Evolutionary conservation across 37 sponge, comb jelly and placozoan genomes (phyloP), one percentile per base, ranked within the genome.

Genomic region (Chondrosia reniformis): DNA sequence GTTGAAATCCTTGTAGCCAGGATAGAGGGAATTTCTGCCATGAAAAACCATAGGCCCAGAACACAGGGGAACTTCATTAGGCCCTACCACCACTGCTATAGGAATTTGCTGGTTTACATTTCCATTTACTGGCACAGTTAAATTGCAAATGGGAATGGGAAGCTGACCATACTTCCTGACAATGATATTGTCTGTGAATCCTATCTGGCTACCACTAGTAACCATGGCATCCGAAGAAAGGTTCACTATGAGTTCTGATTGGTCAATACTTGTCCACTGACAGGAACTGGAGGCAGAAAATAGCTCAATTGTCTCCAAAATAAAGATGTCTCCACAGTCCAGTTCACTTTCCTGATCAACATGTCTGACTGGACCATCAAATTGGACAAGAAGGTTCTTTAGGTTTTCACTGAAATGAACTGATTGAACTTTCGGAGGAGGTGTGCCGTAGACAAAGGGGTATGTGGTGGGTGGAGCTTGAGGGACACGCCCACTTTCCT

Each of bases 321-420:
- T 85, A 49, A 87, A 88, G 17, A 88, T 75, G 27, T 30, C 45
- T 1, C 19, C 22, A 67, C 91, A 91, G 28, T 19, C 34, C 24
- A 72, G 45, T 10, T 43, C 28, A 13, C 13, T 25, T 17, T 37
- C 69, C 12, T 4, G 64, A 38, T 9, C 82, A 33, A 46, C 46
- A 24, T 55, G 32, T 31, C 73, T 71, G 46, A 79, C 67, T 54
- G 41, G 41, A 38, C 75, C 54, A 58, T 93, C 93, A 83, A 89
- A 89, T 61, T 55, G 30, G 33, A 93, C 33, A 5, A 83, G 0
- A 8, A 93, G 81, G 9, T 33, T 56, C 0, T 81, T 62, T 27
- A 89, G 38, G 63, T 89, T 84, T 36, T 54, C 36, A 4, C 79
- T 80, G 58, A 93, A 93, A 54, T 81, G 45, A 0, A 86, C 81